Evolutionary conservation across 2,888 invertebrate genomes (phyloP).

Genomic region (Atrina japonica): DNA sequence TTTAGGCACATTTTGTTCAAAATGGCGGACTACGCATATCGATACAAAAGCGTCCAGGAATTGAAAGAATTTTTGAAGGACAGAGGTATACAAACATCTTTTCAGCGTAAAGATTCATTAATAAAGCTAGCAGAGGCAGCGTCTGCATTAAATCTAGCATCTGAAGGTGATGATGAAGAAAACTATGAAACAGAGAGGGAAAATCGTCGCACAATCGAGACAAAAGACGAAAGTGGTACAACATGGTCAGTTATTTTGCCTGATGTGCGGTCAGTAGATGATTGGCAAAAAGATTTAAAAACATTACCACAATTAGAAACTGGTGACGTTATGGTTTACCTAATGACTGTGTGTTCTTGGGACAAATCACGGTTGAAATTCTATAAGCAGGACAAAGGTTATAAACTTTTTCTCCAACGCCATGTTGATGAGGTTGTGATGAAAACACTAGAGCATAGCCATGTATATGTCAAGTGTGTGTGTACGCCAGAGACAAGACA

Average conservation of each 20-base stretch:
- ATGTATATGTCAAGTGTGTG: constrained; percentile 16
- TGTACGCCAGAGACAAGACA: constrained; percentile 22
- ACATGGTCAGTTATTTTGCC: constrained; percentile 26
- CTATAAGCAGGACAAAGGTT: constrained; percentile 21
- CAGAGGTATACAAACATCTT: constrained; percentile 15
- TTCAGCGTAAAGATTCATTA: not conserved
- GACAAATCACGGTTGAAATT: not conserved
- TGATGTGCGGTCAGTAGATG: not conserved
- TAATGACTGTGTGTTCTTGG: constrained; percentile 19
- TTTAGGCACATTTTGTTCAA: constrained; percentile 23
- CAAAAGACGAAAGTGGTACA: not conserved
- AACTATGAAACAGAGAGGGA: not conserved
- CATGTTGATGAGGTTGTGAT: constrained; percentile 11
- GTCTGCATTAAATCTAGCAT: constrained; percentile 13
- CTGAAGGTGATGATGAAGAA: constrained; percentile 2
- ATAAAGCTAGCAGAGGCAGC: constrained; percentile 25
- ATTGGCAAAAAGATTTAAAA: constrained; percentile 9
- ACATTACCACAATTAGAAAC: constrained; percentile 16
- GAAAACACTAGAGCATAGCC: not conserved
- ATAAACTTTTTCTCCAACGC: constrained; percentile 3
- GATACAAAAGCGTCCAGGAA: not conserved
- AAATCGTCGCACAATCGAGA: constrained; percentile 1
- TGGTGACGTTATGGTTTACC: constrained; percentile 29
- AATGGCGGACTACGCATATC: too few species aligned
- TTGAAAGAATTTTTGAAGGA: constrained; percentile 21